Percentiles rank a stretch among this genome's conserved stretches.
phyloP scores from a whole-genome alignment of 2,113 vertebrate genomes.

The Vimba vimba region DNA sequence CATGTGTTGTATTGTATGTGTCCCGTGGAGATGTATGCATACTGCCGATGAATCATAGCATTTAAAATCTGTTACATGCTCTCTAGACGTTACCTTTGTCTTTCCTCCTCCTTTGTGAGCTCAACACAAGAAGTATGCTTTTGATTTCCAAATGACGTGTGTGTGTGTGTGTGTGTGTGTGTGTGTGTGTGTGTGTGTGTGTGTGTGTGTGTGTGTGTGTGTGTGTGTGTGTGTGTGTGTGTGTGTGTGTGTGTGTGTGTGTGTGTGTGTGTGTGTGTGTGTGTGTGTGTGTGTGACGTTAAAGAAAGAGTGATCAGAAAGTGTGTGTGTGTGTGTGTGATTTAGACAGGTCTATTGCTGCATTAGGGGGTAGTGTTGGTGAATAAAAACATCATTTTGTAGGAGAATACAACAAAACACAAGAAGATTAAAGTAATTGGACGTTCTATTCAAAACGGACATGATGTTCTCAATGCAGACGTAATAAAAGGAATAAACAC shows the following conservation, averaged over 20 bases:
- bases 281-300: not conserved
- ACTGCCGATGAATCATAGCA: constrained; percentile 29
- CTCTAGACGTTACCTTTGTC: not conserved
- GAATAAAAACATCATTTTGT: constrained; percentile 51
- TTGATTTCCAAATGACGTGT: not conserved
- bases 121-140: constrained; percentile 47
- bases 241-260: not conserved
- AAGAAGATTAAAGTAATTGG: constrained; percentile 12
- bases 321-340: constrained; percentile 5
- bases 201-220: not conserved
- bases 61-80: constrained; percentile 29
- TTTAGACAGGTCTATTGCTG: constrained; percentile 56
- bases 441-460: constrained; percentile 34
- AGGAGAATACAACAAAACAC: constrained; percentile 24
- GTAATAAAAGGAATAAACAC: constrained; percentile 51
- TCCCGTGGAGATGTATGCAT: not conserved
- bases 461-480: constrained; percentile 46
- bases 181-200: not conserved
- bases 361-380: constrained; percentile 44
- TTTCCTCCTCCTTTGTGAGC: constrained; percentile 13
- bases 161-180: not conserved
- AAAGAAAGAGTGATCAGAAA: not conserved
- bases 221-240: not conserved
- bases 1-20: constrained; percentile 5
- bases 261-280: not conserved